Evolutionary conservation across 2,888 invertebrate genomes (phyloP).

Genomic region (Panorpa germanica): DNA sequence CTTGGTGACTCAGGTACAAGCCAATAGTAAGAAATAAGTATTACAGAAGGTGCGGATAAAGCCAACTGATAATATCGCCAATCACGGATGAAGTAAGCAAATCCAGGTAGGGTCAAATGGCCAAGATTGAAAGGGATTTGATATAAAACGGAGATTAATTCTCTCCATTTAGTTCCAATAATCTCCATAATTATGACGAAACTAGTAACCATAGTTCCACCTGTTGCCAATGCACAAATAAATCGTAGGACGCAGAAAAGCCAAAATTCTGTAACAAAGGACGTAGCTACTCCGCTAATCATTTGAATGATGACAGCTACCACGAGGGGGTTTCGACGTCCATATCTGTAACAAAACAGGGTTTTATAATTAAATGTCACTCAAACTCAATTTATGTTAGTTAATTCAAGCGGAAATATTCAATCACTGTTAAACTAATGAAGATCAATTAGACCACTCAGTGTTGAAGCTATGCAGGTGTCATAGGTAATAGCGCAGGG

Average conservation of each 20-base stretch:
- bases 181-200: constrained; percentile 51
- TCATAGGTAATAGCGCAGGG: no score
- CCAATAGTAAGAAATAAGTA: constrained; percentile 43
- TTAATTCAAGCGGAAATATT: no score
- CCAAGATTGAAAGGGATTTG: constrained; percentile 54
- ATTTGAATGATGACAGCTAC: constrained; percentile 55
- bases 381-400: no score
- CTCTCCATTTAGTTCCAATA: constrained; percentile 35
- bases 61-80: constrained; percentile 50
- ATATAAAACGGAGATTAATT: constrained; percentile 38
- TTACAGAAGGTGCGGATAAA: constrained; percentile 37
- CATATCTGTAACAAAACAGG: constrained; percentile 35
- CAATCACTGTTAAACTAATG: no score
- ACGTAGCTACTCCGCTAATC: constrained; percentile 46
- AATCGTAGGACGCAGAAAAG: constrained; percentile 48
- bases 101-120: constrained; percentile 38
- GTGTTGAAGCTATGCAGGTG: no score
- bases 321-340: constrained; percentile 54
- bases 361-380: background rate
- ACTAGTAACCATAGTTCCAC: constrained; percentile 68
- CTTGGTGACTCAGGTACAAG: constrained; percentile 61
- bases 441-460: no score
- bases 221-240: constrained; percentile 54
- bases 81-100: constrained; percentile 42
- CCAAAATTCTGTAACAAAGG: constrained; percentile 45